These are phyloP conservation scores for Odontocerum albicorne DNA, from an alignment of 2,888 invertebrate species.

Conservation along the genomic window DNA sequence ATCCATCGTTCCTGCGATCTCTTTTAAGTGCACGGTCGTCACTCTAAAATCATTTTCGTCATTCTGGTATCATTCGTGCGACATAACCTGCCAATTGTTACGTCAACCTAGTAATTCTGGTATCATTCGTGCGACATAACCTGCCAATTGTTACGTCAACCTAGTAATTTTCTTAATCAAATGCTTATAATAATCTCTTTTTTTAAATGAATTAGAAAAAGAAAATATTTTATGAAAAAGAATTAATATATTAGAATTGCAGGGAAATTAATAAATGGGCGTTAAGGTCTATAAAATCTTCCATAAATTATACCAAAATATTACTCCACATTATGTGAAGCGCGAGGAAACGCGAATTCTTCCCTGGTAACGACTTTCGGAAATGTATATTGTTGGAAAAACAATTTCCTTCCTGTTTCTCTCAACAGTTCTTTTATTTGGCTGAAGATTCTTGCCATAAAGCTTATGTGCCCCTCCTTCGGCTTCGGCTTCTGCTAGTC, in stretches of 20 bases:
- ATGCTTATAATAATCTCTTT: too few relatives aligned
- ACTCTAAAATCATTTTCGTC: too few relatives aligned
- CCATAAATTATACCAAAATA: conserved; percentile 27
- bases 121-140: too few relatives aligned
- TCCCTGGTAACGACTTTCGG: conserved; percentile 36
- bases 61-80: too few relatives aligned
- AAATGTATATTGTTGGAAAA: conserved; percentile 37
- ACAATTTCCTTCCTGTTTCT: conserved; percentile 36
- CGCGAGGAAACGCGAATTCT: conserved; percentile 12
- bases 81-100: too few relatives aligned
- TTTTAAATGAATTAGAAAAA: too few relatives aligned
- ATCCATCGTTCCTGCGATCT: too few relatives aligned
- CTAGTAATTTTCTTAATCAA: too few relatives aligned
- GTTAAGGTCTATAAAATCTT: conserved; percentile 18
- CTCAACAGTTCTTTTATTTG: conserved; percentile 19
- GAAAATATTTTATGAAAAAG: neutral
- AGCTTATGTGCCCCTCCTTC: neutral
- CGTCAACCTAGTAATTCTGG: too few relatives aligned
- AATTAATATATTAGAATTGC: too few relatives aligned
- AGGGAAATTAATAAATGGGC: conserved; percentile 1
- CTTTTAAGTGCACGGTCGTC: too few relatives aligned
- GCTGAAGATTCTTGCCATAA: conserved; percentile 2
- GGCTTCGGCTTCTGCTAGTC: neutral
- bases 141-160: too few relatives aligned
- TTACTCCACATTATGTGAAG: conserved; percentile 23